Evolutionary conservation across 2,888 invertebrate genomes (phyloP).

Genomic region (Mongoloraphidia duomilia): DNA sequence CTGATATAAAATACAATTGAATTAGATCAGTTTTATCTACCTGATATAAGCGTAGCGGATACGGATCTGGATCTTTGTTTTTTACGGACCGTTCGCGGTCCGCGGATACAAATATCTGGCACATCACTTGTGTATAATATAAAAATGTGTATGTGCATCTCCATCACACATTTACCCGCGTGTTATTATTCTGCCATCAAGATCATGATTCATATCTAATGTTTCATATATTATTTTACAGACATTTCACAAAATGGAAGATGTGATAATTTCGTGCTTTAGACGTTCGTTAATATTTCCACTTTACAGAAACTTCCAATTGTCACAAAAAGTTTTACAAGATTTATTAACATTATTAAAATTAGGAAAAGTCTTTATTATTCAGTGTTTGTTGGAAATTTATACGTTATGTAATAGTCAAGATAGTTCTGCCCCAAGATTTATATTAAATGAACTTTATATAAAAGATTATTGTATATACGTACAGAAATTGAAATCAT

Average conservation of each 20-base stretch:
- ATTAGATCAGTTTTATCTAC: no score
- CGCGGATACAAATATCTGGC: no score
- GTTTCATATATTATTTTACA: no score
- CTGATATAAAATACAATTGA: no score
- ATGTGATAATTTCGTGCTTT: slow-evolving; percentile 42
- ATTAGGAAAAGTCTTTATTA: slow-evolving; percentile 43
- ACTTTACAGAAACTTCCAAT: slow-evolving; percentile 53
- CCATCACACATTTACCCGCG: no score
- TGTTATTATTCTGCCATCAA: no score
- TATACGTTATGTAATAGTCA: slow-evolving; percentile 40
- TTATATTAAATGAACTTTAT: slow-evolving; percentile 65
- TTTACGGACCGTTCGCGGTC: no score
- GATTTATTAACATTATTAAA: slow-evolving; percentile 46
- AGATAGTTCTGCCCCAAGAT: slow-evolving; percentile 33
- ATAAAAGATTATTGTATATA: slow-evolving; percentile 68
- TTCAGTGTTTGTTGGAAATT: slow-evolving; percentile 55
- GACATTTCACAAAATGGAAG: slow-evolving; percentile 20
- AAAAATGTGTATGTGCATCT: no score
- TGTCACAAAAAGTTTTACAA: slow-evolving; percentile 43
- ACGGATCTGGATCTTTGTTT: no score
- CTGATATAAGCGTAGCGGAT: no score
- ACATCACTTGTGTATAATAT: no score
- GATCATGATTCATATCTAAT: no score
- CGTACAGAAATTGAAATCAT: slow-evolving; percentile 41
- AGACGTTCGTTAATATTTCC: slow-evolving; percentile 56